These are phyloP conservation scores for Mus minutoides DNA, from an alignment of 2,797 vertebrate species.

Conservation along the genomic window DNA sequence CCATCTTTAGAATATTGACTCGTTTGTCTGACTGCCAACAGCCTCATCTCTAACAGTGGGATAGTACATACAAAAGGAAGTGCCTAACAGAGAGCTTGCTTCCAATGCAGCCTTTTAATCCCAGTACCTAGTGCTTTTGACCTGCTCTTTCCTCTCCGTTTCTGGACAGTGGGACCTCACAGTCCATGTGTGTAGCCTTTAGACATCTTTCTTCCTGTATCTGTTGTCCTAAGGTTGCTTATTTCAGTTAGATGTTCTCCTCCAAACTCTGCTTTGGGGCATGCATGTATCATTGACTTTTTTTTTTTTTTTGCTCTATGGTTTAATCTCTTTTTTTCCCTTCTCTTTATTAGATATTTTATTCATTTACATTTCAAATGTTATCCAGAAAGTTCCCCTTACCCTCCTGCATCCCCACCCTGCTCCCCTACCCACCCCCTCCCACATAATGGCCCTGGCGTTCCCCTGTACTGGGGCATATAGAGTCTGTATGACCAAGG, in stretches of 20 bases:
- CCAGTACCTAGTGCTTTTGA: slow-evolving; percentile 15
- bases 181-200: not conserved
- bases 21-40: slow-evolving; percentile 4
- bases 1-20: slow-evolving; percentile 64
- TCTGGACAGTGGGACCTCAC: not conserved
- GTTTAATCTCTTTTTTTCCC: no score
- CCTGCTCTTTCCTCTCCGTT: not conserved
- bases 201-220: not conserved
- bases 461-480: no score
- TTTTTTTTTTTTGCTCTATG: no score
- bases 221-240: slow-evolving; percentile 33
- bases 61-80: not conserved
- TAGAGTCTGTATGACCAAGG: no score
- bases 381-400: no score
- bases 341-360: no score
- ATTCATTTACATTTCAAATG: no score
- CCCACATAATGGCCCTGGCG: no score
- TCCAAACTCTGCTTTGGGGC: slow-evolving; percentile 21
- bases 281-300: slow-evolving; percentile 26
- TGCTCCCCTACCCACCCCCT: no score
- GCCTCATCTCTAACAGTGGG: not conserved
- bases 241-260: not conserved
- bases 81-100: not conserved
- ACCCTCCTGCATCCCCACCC: no score
- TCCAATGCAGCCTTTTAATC: slow-evolving; percentile 26